Conservation (phyloP, 1,140 invertebrate species). For the Drosophila sucinea region DNA sequence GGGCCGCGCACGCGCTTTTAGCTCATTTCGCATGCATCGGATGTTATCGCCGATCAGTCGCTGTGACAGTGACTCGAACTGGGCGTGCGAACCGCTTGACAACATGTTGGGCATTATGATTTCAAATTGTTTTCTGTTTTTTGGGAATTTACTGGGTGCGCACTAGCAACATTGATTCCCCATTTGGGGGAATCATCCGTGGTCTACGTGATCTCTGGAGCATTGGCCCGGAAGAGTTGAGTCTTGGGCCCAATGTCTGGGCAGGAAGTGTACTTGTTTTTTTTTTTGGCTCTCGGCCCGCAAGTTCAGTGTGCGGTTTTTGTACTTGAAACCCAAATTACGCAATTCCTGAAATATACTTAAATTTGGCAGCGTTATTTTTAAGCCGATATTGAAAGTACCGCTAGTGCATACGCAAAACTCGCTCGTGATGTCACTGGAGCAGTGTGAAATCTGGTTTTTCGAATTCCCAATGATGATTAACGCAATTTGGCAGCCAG, state of each 20-base stretch:
- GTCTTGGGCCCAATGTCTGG: slow-evolving; percentile 14
- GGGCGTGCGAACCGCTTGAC: slow-evolving; percentile 61
- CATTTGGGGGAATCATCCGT: slow-evolving; percentile 2
- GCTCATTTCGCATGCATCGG: slow-evolving; percentile 50
- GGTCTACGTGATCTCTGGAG: slow-evolving; percentile 50
- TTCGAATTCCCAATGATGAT: background rate
- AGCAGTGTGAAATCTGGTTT: slow-evolving; percentile 15
- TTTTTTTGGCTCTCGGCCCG: background rate
- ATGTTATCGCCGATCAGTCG: slow-evolving; percentile 24
- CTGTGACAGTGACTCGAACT: slow-evolving; percentile 18
- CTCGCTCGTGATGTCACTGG: slow-evolving; percentile 58
- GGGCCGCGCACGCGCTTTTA: slow-evolving; percentile 60
- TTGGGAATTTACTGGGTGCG: slow-evolving; percentile 30
- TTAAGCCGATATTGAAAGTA: slow-evolving; percentile 58
- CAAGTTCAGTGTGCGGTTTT: slow-evolving; percentile 72
- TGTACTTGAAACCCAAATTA: slow-evolving; percentile 80
- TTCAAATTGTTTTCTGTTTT: background rate
- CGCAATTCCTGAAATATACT: slow-evolving; percentile 65
- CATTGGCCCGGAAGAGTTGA: slow-evolving; percentile 59
- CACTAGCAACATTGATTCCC: slow-evolving; percentile 1
- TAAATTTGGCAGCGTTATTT: slow-evolving; percentile 32
- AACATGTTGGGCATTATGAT: slow-evolving; percentile 54
- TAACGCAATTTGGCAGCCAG: slow-evolving; percentile 4
- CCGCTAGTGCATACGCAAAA: slow-evolving; percentile 69
- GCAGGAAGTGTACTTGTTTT: slow-evolving; percentile 44